Percentiles rank a stretch among this genome's conserved stretches.
Evolutionary conservation across 2,113 vertebrate species (phyloP).

Genomic region (Girardinichthys multiradiatus): DNA sequence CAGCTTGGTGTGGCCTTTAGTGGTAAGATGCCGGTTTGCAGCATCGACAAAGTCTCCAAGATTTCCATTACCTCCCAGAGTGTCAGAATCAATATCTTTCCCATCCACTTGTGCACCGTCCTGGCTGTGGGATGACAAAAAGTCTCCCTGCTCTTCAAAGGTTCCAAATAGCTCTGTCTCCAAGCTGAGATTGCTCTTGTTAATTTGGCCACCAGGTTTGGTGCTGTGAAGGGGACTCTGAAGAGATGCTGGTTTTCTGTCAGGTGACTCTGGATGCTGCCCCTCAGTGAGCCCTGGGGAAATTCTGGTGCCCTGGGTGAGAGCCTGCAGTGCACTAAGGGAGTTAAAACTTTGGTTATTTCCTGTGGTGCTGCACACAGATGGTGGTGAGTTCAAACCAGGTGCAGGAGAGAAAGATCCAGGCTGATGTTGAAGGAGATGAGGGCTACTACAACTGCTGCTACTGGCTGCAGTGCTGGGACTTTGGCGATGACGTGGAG

Average conservation of each 20-base stretch:
- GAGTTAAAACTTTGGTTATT: slow-evolving; percentile 82
- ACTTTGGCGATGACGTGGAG: slow-evolving; percentile 87
- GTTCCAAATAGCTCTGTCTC: slow-evolving; percentile 56
- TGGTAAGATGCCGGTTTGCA: slow-evolving; percentile 84
- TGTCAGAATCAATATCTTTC: slow-evolving; percentile 61
- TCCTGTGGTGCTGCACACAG: slow-evolving; percentile 80
- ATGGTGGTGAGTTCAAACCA: slow-evolving; percentile 84
- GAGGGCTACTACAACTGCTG: slow-evolving; percentile 81
- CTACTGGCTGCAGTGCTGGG: slow-evolving; percentile 48
- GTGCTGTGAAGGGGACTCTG: slow-evolving; percentile 51
- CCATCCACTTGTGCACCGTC: slow-evolving; percentile 83
- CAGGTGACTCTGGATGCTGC: slow-evolving; percentile 83
- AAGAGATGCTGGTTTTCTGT: slow-evolving; percentile 82
- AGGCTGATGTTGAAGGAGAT: slow-evolving; percentile 84
- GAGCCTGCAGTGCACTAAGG: slow-evolving; percentile 91
- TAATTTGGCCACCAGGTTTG: slow-evolving; percentile 26
- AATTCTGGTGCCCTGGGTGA: slow-evolving; percentile 90
- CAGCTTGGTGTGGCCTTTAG: slow-evolving; percentile 95
- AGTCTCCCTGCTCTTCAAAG: slow-evolving; percentile 67
- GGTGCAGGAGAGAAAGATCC: slow-evolving; percentile 74
- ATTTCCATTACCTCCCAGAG: slow-evolving; percentile 9
- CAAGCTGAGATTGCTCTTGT: slow-evolving; percentile 37
- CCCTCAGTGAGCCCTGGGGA: slow-evolving; percentile 81
- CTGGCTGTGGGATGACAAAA: slow-evolving; percentile 81
- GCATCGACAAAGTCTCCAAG: slow-evolving; percentile 71